Evolutionary conservation across 2,113 vertebrate species (phyloP).

Genomic region (Sylvietta virens): DNA sequence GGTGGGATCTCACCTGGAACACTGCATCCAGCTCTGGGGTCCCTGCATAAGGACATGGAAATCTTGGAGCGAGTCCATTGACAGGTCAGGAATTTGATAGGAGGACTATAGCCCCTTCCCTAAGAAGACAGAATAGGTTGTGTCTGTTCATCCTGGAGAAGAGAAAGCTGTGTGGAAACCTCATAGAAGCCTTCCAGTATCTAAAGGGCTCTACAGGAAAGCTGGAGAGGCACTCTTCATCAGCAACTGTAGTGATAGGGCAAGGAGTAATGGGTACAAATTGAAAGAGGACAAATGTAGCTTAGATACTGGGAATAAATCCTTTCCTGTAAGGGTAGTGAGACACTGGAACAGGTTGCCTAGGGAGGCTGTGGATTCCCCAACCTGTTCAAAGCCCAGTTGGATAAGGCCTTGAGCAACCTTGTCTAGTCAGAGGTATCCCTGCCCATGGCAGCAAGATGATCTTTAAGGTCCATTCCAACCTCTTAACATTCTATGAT

Average conservation of each 20-base stretch:
- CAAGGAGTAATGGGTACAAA: not conserved
- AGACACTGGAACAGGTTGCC: not conserved
- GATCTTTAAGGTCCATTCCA: not conserved
- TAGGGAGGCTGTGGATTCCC: not conserved
- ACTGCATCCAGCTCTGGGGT: not conserved
- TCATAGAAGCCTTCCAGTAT: not conserved
- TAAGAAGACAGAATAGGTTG: not conserved
- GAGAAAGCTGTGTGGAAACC: not conserved
- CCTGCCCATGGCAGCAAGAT: not conserved
- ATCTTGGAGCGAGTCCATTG: not conserved
- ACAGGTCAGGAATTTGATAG: not conserved
- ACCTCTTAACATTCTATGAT: not conserved
- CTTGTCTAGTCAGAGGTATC: not conserved
- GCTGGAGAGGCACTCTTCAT: not conserved
- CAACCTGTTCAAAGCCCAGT: not conserved
- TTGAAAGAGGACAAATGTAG: not conserved
- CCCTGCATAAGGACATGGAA: not conserved
- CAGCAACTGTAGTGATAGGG: not conserved
- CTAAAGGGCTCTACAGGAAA: not conserved
- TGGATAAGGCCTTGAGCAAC: not conserved
- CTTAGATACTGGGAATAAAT: not conserved
- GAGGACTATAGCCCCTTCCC: not conserved
- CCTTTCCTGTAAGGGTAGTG: not conserved
- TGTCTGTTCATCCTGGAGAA: not conserved
- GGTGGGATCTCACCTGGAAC: not conserved